Conservation (phyloP, 2,797 vertebrate genomes). For the Acanthopagrus latus region DNA sequence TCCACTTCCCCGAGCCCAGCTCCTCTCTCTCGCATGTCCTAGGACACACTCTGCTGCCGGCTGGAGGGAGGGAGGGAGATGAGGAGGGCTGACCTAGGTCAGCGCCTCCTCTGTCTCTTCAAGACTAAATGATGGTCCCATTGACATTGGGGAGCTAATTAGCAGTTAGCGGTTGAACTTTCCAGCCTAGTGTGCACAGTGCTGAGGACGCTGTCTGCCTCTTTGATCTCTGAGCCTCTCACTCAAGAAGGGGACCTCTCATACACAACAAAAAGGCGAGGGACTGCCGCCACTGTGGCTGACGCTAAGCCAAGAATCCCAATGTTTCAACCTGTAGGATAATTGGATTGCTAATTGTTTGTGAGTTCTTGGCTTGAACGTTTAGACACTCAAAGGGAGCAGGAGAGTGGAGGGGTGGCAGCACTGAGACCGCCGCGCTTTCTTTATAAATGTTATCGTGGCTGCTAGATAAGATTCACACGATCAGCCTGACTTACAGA, state of each 20-base stretch:
- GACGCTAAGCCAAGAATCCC: conserved; percentile 54
- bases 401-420: conserved; percentile 3
- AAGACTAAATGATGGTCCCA: conserved; percentile 52
- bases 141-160: conserved; percentile 76
- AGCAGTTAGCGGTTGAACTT: conserved; percentile 67
- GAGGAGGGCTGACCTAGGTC: conserved; percentile 54
- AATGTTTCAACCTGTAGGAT: conserved; percentile 52
- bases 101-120: conserved; percentile 48
- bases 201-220: conserved; percentile 40
- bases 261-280: conserved; percentile 46
- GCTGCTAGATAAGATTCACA: not conserved
- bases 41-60: conserved; percentile 20
- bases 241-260: conserved; percentile 57
- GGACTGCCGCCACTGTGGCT: conserved; percentile 12
- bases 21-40: conserved; percentile 11
- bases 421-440: not conserved
- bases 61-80: conserved; percentile 12
- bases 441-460: conserved; percentile 19
- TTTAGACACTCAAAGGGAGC: conserved; percentile 18
- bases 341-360: conserved; percentile 78
- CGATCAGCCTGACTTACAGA: not conserved
- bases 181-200: conserved; percentile 19
- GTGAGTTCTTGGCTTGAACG: conserved; percentile 46
- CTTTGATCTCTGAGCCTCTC: conserved; percentile 63
- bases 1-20: conserved; percentile 8